Evolutionary conservation across 2,888 invertebrate species (phyloP).

Genomic region (Cheilosia grossa): DNA sequence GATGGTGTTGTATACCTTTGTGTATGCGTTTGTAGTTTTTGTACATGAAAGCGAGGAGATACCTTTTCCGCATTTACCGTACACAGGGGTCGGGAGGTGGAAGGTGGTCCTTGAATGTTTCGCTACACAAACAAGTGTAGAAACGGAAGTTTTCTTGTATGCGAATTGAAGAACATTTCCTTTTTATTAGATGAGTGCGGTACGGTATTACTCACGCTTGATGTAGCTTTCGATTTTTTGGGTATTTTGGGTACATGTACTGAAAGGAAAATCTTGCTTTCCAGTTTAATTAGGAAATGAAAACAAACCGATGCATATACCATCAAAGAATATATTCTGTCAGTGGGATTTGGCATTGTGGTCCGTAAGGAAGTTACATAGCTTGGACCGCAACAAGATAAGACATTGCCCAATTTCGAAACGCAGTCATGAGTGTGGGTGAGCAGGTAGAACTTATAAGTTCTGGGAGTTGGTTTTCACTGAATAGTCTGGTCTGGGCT

Average conservation of each 20-base stretch:
- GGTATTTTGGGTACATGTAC: neutral
- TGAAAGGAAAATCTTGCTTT: neutral
- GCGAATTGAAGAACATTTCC: conserved; percentile 41
- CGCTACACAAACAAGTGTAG: conserved; percentile 24
- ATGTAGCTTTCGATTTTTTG: conserved; percentile 27
- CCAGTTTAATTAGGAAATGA: conserved; percentile 26
- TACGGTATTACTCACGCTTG: conserved; percentile 27
- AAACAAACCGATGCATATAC: neutral
- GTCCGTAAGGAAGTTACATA: neutral
- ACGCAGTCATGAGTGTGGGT: neutral
- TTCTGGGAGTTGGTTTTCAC: no score
- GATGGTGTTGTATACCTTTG: conserved; percentile 17
- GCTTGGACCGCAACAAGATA: neutral
- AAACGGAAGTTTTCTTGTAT: conserved; percentile 48
- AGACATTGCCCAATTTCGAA: neutral
- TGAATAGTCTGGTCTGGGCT: no score
- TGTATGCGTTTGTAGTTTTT: conserved; percentile 38
- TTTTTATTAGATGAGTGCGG: conserved; percentile 38
- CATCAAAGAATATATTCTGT: neutral
- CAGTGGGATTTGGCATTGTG: neutral
- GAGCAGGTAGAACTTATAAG: no score
- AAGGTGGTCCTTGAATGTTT: conserved; percentile 4
- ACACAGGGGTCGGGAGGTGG: neutral
- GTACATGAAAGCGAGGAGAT: conserved; percentile 11
- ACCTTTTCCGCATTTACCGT: conserved; percentile 7